A percentile compares a stretch with the other conserved stretches of the same genome.
phyloP scores from a whole-genome alignment of 2,888 invertebrate genomes.

The Helobdella robusta region DNA sequence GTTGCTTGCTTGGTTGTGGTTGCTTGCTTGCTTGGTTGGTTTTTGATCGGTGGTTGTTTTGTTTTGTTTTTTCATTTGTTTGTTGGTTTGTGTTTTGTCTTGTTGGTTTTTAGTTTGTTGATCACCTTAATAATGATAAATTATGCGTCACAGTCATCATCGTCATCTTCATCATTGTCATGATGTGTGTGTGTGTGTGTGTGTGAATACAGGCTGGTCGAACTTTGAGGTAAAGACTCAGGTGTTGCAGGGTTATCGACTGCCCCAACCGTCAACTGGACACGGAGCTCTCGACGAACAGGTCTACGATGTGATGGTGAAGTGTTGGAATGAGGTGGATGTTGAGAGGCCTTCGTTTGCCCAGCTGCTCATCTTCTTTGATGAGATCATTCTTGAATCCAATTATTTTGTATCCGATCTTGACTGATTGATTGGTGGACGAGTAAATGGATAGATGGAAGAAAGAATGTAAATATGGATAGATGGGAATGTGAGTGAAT shows the following conservation, averaged over 20 bases:
- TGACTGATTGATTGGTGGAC: neutral
- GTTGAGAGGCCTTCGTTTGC: constrained; percentile 95
- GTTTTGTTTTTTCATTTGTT: no score
- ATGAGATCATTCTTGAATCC: constrained; percentile 33
- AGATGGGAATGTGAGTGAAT: neutral
- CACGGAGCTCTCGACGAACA: constrained; percentile 68
- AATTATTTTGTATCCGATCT: neutral
- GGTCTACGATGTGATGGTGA: constrained; percentile 84
- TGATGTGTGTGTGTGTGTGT: no score
- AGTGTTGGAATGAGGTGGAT: neutral
- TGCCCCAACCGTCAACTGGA: constrained; percentile 72
- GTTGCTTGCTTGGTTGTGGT: no score
- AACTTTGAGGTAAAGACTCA: neutral
- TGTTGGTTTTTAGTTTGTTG: no score
- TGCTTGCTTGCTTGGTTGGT: no score
- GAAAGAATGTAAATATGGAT: neutral
- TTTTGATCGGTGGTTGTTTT: no score
- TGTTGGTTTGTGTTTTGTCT: no score
- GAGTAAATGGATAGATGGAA: neutral
- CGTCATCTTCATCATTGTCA: no score
- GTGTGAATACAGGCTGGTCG: neutral
- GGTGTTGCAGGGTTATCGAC: constrained; percentile 86
- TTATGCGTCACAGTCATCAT: no score
- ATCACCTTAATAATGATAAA: no score
- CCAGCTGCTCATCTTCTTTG: constrained; percentile 55